Percentiles rank a stretch among this genome's conserved stretches.
Evolutionary conservation across 2,113 vertebrate genomes (phyloP).

Genomic region (Crotalus helleri): DNA sequence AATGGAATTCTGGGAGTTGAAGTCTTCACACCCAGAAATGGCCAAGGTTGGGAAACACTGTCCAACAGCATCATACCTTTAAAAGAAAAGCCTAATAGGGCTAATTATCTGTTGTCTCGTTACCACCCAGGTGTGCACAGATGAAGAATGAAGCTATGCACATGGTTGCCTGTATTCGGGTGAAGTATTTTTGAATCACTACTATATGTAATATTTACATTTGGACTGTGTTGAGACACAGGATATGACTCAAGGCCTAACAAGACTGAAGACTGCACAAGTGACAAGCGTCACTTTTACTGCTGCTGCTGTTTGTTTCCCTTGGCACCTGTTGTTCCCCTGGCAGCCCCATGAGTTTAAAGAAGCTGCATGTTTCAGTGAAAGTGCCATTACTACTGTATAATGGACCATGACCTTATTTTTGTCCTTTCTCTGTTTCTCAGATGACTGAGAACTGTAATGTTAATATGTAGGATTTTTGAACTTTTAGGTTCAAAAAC

Average conservation of each 20-base stretch:
- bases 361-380: conserved; percentile 81
- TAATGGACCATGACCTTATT: conserved; percentile 65
- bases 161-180: conserved; percentile 58
- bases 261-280: conserved; percentile 70
- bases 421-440: conserved; percentile 58
- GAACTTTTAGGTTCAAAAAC: conserved; percentile 67
- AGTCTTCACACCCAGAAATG: not conserved
- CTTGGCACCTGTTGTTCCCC: conserved; percentile 78
- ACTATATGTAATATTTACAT: conserved; percentile 88
- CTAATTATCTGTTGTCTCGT: not conserved
- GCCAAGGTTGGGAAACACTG: not conserved
- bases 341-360: conserved; percentile 76
- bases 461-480: conserved; percentile 67
- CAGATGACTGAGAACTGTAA: conserved; percentile 62
- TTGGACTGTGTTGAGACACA: conserved; percentile 65
- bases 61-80: not conserved
- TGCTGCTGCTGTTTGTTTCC: conserved; percentile 81
- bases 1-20: not conserved
- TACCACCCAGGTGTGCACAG: conserved; percentile 89
- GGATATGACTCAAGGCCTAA: conserved; percentile 43
- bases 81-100: fast-evolving
- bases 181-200: conserved; percentile 73
- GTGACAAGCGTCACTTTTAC: conserved; percentile 70
- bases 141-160: conserved; percentile 85
- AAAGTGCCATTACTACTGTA: conserved; percentile 86